A percentile compares a stretch with the other conserved stretches of the same genome.
These are phyloP conservation scores for Drosophila tsacasi DNA, from an alignment of 1,140 invertebrate species.

Conservation along the genomic window DNA sequence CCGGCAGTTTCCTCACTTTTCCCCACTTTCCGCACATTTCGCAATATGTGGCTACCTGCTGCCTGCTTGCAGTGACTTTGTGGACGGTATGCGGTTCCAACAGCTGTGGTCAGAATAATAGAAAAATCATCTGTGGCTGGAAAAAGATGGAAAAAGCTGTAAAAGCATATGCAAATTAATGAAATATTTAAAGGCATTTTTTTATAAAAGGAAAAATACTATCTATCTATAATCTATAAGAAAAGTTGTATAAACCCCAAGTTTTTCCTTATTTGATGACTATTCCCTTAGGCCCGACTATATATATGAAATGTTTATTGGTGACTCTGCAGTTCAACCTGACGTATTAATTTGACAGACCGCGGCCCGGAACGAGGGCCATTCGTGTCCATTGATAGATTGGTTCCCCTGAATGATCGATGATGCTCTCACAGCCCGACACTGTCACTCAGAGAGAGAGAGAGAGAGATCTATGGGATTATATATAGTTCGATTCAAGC, in stretches of 20 bases:
- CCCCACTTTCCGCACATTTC: constrained; percentile 8
- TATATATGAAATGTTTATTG: constrained; percentile 5
- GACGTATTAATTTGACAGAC: constrained; percentile 30
- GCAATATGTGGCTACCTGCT: constrained; percentile 8
- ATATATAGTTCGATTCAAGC: neutral
- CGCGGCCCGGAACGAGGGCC: neutral
- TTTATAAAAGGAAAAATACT: neutral
- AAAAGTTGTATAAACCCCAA: neutral
- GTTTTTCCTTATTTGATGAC: neutral
- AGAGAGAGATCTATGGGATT: constrained; percentile 21
- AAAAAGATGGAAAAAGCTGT: neutral
- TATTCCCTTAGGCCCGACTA: neutral
- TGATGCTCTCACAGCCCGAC: constrained; percentile 2
- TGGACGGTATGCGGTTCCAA: constrained; percentile 13
- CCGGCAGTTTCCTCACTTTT: constrained; percentile 20
- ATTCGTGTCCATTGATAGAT: constrained; percentile 39
- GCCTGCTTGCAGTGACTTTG: constrained; percentile 20
- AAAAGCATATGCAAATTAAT: neutral
- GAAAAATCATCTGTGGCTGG: constrained; percentile 7
- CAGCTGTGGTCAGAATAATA: constrained; percentile 41
- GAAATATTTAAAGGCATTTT: neutral
- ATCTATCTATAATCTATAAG: too few relatives aligned
- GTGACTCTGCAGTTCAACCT: constrained; percentile 20
- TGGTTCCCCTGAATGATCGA: constrained; percentile 26
- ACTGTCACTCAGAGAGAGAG: constrained; percentile 20